Evolutionary conservation across 2,888 invertebrate genomes (phyloP).

Genomic region (Xylota segnis): DNA sequence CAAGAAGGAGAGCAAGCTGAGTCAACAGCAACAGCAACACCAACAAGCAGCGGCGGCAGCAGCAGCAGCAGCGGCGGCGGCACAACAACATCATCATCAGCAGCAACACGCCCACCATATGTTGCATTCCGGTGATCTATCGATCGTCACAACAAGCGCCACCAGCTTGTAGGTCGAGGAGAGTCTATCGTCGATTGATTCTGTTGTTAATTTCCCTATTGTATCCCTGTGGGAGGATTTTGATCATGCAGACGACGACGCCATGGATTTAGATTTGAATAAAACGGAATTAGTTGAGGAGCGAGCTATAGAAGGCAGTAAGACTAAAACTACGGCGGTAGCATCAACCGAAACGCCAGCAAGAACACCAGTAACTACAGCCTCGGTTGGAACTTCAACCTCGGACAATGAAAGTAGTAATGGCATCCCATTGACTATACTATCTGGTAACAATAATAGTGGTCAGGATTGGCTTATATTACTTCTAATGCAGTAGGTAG

Average conservation of each 20-base stretch:
- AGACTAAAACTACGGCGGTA: background rate
- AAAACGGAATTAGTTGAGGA: background rate
- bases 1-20: conserved; percentile 92
- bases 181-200: conserved; percentile 82
- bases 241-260: conserved; percentile 36
- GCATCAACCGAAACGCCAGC: conserved; percentile 10
- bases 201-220: conserved; percentile 55
- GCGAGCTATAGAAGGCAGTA: background rate
- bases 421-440: conserved; percentile 58
- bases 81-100: conserved; percentile 85
- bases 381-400: conserved; percentile 68
- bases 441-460: conserved; percentile 49
- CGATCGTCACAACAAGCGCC: conserved; percentile 83
- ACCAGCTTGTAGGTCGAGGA: conserved; percentile 84
- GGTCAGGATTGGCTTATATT: conserved; percentile 61
- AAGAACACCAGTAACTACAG: conserved; percentile 40
- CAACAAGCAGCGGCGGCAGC: conserved; percentile 82
- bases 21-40: conserved; percentile 85
- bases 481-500: conserved; percentile 60
- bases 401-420: conserved; percentile 48
- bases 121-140: conserved; percentile 83
- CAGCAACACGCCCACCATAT: conserved; percentile 81
- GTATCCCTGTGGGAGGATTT: conserved; percentile 42
- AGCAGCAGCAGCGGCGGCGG: conserved; percentile 85
- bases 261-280: conserved; percentile 1